These are phyloP conservation scores for Holotrichia oblita DNA, from an alignment of 1,140 invertebrate genomes.

Conservation along the genomic window DNA sequence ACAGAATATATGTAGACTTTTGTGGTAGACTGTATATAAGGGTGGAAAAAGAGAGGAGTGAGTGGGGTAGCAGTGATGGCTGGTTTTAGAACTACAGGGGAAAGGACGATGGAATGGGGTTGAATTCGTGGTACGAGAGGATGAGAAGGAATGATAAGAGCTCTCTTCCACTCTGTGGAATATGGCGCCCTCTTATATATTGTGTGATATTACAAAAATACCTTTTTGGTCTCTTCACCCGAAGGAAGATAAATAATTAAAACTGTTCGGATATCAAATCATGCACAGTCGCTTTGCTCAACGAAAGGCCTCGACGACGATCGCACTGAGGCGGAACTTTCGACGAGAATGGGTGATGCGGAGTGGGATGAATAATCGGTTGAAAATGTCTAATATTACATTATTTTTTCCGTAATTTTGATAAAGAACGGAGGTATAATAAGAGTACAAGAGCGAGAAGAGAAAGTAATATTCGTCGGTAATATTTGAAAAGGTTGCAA, in stretches of 20 bases:
- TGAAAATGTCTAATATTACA: conserved; percentile 38
- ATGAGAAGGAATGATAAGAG: conserved; percentile 45
- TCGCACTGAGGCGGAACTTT: conserved; percentile 6
- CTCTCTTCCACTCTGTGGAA: conserved; percentile 37
- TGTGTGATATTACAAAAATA: conserved; percentile 49
- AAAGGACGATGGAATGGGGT: conserved; percentile 3
- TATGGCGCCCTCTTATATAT: conserved; percentile 42
- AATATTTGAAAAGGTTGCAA: neutral
- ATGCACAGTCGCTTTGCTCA: conserved; percentile 42
- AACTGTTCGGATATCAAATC: conserved; percentile 49
- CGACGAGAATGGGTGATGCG: neutral
- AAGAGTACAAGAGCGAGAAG: neutral
- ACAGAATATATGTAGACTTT: neutral
- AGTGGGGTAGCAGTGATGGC: neutral
- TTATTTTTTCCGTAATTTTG: conserved; percentile 34
- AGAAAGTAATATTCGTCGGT: conserved; percentile 16
- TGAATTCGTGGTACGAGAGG: neutral
- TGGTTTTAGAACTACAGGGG: neutral
- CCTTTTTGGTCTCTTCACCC: conserved; percentile 45
- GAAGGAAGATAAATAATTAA: conserved; percentile 50
- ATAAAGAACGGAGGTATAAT: neutral
- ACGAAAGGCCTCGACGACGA: conserved; percentile 39
- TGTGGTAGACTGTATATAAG: neutral
- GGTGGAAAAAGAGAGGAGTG: neutral
- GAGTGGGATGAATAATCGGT: conserved; percentile 19